Conservation (phyloP, 2,888 invertebrate species). For the Xestia rhomboidea region DNA sequence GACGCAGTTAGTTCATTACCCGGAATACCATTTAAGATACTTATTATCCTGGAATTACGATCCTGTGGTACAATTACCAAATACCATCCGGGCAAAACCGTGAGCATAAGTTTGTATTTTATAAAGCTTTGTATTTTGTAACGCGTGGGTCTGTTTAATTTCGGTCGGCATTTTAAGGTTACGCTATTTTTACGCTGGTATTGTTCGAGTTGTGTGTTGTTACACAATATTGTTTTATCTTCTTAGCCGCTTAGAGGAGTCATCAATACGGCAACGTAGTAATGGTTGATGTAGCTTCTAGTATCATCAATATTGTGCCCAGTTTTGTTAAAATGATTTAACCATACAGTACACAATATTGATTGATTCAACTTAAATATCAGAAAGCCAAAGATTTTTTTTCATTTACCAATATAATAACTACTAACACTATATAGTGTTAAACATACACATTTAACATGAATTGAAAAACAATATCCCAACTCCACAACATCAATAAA, state of each 20-base stretch:
- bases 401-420: too few relatives aligned
- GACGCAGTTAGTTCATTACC: neutral
- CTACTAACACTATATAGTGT: too few relatives aligned
- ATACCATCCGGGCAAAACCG: neutral
- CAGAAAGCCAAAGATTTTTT: neutral
- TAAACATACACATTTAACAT: too few relatives aligned
- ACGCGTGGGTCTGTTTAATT: constrained; percentile 2
- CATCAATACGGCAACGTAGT: too few relatives aligned
- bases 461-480: too few relatives aligned
- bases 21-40: too few relatives aligned
- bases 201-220: neutral
- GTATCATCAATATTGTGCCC: too few relatives aligned
- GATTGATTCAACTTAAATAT: neutral
- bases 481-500: too few relatives aligned
- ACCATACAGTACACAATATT: neutral
- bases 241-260: neutral
- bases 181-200: constrained; percentile 19
- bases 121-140: neutral
- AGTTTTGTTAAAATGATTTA: neutral
- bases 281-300: neutral
- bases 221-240: neutral
- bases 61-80: neutral
- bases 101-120: neutral
- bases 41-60: neutral
- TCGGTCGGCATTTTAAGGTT: constrained; percentile 10